Evolutionary conservation across 1,140 invertebrate species (phyloP).

Genomic region (Eufriesea mexicana): DNA sequence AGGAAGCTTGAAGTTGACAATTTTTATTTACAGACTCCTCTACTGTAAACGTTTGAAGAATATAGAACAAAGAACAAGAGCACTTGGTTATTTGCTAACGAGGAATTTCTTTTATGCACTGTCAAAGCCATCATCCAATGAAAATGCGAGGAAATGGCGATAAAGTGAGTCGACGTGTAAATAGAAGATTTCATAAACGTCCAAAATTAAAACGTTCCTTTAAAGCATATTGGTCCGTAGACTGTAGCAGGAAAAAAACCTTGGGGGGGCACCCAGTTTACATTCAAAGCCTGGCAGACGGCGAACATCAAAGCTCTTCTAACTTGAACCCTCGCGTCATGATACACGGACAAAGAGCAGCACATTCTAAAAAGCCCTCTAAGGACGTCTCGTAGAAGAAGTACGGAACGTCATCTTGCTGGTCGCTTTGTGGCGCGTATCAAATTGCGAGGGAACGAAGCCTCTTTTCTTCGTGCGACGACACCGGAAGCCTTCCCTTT

Average conservation of each 20-base stretch:
- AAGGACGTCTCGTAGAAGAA: slow-evolving; percentile 28
- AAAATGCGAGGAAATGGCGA: no score
- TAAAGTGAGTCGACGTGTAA: neutral
- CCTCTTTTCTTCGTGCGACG: slow-evolving; percentile 37
- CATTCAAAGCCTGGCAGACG: slow-evolving; percentile 26
- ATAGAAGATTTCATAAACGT: neutral
- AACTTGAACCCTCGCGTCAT: slow-evolving; percentile 30
- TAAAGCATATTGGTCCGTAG: neutral
- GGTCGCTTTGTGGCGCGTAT: slow-evolving; percentile 39
- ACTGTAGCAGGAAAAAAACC: slow-evolving; percentile 11
- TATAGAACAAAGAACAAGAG: no score
- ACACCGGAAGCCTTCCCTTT: slow-evolving; percentile 57
- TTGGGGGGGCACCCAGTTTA: neutral
- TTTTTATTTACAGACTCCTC: no score
- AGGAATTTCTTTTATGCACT: no score
- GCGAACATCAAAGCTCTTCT: slow-evolving; percentile 44
- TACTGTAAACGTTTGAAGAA: no score
- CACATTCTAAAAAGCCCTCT: slow-evolving; percentile 19
- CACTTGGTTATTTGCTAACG: no score
- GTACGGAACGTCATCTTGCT: slow-evolving; percentile 31
- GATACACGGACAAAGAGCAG: slow-evolving; percentile 36
- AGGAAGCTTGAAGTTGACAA: no score
- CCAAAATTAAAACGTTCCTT: slow-evolving; percentile 8
- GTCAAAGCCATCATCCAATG: no score
- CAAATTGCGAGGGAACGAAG: slow-evolving; percentile 43